phyloP scores from a whole-genome alignment of 1,140 invertebrate species.

The Meloidogyne floridensis region DNA sequence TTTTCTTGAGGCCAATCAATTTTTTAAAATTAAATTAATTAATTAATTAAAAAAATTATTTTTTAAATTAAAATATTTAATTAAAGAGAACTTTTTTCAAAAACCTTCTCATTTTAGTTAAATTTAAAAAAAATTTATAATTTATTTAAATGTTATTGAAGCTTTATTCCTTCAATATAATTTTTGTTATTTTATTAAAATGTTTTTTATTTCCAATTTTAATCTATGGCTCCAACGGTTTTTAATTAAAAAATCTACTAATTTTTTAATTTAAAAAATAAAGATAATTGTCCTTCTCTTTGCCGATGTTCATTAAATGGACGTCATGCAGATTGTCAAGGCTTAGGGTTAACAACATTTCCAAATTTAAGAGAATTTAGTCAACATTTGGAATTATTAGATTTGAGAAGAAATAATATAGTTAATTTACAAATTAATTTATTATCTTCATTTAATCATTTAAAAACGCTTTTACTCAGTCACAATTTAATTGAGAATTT shows the following conservation, averaged over 20 bases:
- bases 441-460: not conserved
- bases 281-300: not conserved
- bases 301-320: not conserved
- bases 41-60: too few species aligned
- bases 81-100: too few species aligned
- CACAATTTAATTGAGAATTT: slow-evolving; percentile 46
- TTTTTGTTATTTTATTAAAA: too few species aligned
- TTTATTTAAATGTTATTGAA: too few species aligned
- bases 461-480: slow-evolving; percentile 46
- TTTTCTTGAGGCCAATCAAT: too few species aligned
- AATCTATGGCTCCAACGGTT: too few species aligned
- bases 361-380: not conserved
- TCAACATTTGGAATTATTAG: not conserved
- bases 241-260: not conserved
- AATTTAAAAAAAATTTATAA: too few species aligned
- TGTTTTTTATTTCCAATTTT: too few species aligned
- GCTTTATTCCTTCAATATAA: too few species aligned
- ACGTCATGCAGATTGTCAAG: not conserved
- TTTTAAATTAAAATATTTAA: too few species aligned
- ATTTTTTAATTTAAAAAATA: not conserved
- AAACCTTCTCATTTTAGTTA: too few species aligned
- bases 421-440: slow-evolving; percentile 6
- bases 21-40: too few species aligned
- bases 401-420: not conserved
- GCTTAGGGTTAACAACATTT: not conserved